Conservation (phyloP, 2,797 vertebrate species). For the Melopsittacus undulatus region DNA sequence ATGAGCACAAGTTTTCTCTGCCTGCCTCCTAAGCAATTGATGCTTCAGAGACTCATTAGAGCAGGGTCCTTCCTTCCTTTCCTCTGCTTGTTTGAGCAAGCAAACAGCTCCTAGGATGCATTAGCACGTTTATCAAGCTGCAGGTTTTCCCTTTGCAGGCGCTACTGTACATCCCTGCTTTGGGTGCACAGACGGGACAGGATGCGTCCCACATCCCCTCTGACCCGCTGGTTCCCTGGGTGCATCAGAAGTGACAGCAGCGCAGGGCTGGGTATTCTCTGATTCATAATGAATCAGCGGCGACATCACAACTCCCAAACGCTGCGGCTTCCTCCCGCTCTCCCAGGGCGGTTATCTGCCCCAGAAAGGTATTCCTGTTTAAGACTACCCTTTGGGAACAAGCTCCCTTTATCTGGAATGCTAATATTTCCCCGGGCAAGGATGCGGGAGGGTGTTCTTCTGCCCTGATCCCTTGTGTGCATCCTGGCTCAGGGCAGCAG, state of each 20-base stretch:
- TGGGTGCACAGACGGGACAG: accelerated
- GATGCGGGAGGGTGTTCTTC: accelerated
- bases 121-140: accelerated
- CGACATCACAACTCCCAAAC: neutral
- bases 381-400: neutral
- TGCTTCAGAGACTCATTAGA: neutral
- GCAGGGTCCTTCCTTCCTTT: neutral
- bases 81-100: neutral
- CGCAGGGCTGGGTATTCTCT: neutral
- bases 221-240: accelerated
- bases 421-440: accelerated
- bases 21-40: neutral
- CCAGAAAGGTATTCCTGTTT: accelerated
- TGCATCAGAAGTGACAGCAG: neutral
- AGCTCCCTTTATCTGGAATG: neutral
- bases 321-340: neutral
- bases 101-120: neutral
- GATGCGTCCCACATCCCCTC: neutral
- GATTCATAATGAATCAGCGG: neutral
- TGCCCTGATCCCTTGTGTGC: accelerated
- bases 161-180: neutral
- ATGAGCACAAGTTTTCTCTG: accelerated
- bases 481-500: accelerated
- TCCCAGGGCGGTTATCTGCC: neutral
- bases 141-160: accelerated